These are phyloP conservation scores for Mongoloraphidia duomilia DNA, from an alignment of 2,888 invertebrate genomes.

Conservation along the genomic window DNA sequence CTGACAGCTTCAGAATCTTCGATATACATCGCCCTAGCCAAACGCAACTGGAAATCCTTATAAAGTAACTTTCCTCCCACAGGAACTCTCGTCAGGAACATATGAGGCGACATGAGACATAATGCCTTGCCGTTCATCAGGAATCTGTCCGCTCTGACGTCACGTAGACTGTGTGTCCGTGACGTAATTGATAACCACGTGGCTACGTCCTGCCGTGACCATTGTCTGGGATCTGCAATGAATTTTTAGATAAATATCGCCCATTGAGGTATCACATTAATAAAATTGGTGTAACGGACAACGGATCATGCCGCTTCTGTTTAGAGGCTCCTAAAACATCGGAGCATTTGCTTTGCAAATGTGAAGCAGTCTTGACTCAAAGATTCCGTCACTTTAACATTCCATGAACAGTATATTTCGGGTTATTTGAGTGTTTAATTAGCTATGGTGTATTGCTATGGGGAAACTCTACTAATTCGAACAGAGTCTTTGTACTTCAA, in stretches of 20 bases:
- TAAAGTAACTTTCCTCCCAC: constrained; percentile 50
- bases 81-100: constrained; percentile 59
- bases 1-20: constrained; percentile 20
- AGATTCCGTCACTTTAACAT: too few relatives aligned
- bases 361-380: too few relatives aligned
- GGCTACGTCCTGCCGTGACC: constrained; percentile 55
- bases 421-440: too few relatives aligned
- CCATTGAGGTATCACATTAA: too few relatives aligned
- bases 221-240: constrained; percentile 51
- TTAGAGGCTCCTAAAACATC: too few relatives aligned
- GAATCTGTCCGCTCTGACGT: constrained; percentile 44
- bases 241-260: constrained; percentile 13
- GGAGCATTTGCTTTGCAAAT: too few relatives aligned
- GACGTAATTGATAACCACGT: constrained; percentile 48
- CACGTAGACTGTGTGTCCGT: constrained; percentile 39
- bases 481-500: too few relatives aligned
- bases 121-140: constrained; percentile 70
- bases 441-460: too few relatives aligned
- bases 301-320: too few relatives aligned
- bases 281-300: too few relatives aligned
- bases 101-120: constrained; percentile 60
- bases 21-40: constrained; percentile 49
- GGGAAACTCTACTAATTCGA: too few relatives aligned
- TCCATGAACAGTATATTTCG: too few relatives aligned
- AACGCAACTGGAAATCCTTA: constrained; percentile 52